Conservation (phyloP, 1,140 invertebrate species). For the Mizuhopecten yessoensis region DNA sequence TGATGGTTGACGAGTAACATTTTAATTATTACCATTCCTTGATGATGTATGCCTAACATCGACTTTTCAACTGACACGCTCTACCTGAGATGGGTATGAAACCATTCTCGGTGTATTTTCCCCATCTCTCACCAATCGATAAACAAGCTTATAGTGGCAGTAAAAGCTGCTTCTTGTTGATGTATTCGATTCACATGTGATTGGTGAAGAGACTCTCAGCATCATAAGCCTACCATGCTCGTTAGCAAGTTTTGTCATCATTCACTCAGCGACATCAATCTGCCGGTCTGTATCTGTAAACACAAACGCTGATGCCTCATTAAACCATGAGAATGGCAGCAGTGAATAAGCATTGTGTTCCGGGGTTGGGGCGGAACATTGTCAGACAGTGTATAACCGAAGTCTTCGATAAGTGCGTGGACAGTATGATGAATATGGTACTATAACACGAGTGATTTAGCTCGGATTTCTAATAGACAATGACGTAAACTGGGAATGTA, state of each 20-base stretch:
- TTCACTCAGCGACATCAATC: background rate
- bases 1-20: background rate
- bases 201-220: background rate
- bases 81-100: background rate
- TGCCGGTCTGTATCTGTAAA: background rate
- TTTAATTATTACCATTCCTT: background rate
- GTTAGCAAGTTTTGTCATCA: background rate
- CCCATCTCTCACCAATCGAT: background rate
- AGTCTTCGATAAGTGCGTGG: background rate
- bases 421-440: background rate
- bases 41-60: background rate
- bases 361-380: background rate
- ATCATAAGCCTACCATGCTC: too few relatives aligned
- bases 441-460: background rate
- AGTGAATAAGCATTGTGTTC: background rate
- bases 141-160: background rate
- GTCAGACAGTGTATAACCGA: background rate
- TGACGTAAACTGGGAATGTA: background rate
- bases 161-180: background rate
- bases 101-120: background rate
- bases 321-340: background rate
- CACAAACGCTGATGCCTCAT: background rate
- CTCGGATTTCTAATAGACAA: background rate
- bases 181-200: background rate
- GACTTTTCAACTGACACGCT: background rate